Evolutionary conservation across 2,113 vertebrate genomes (phyloP).

Genomic region (Erpornis zantholeuca): DNA sequence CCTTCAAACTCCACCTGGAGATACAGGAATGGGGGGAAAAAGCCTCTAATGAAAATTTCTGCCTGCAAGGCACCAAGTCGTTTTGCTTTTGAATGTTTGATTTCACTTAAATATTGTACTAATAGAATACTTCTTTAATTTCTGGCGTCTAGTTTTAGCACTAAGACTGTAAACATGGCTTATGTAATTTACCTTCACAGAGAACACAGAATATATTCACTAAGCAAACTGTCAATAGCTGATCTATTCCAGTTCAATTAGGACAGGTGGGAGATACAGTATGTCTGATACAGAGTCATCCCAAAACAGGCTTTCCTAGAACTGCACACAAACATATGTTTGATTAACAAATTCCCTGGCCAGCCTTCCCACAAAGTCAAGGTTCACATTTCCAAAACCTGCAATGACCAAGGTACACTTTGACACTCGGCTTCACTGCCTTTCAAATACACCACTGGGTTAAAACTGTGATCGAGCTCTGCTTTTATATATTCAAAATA

Average conservation of each 20-base stretch:
- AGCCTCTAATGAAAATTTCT: not conserved
- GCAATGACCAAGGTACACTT: not conserved
- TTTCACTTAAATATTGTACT: not conserved
- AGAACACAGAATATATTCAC: not conserved
- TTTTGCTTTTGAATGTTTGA: not conserved
- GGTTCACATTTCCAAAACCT: not conserved
- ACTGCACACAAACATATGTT: not conserved
- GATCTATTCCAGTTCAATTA: not conserved
- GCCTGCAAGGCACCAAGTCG: not conserved
- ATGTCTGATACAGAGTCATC: not conserved
- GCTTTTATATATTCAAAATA: not conserved
- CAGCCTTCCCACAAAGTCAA: not conserved
- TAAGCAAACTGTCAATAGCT: not conserved
- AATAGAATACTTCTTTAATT: not conserved
- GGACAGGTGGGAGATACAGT: not conserved
- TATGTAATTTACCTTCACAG: not conserved
- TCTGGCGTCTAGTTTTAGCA: not conserved
- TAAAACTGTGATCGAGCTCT: not conserved
- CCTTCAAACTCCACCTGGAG: slow-evolving; percentile 96
- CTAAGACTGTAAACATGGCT: not conserved
- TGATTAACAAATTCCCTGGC: not conserved
- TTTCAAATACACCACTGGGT: not conserved
- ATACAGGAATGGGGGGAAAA: not conserved
- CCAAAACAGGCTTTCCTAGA: not conserved
- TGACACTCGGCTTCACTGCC: not conserved